Conservation (phyloP, 2,113 vertebrate species). For the Oreochromis aureus region DNA sequence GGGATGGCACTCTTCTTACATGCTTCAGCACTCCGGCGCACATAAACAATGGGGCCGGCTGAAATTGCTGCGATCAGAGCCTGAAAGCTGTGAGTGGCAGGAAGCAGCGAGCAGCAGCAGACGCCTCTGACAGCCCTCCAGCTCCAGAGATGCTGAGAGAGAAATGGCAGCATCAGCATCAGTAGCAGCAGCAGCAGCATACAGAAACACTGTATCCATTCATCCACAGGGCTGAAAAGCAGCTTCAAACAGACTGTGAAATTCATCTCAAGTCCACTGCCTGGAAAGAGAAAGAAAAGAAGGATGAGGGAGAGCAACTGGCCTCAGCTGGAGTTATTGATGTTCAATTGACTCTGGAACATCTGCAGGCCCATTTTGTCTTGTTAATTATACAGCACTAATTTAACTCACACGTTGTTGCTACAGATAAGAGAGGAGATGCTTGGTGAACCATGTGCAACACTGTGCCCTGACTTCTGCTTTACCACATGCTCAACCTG, state of each 20-base stretch:
- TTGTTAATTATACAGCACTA: conserved; percentile 51
- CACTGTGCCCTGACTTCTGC: not conserved
- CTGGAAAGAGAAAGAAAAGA: not conserved
- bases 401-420: conserved; percentile 30
- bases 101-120: conserved; percentile 4
- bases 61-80: not conserved
- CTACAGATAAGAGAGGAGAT: not conserved
- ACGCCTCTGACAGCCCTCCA: conserved; percentile 2
- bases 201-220: conserved; percentile 5
- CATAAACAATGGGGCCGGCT: not conserved
- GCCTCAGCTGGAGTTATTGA: conserved; percentile 57
- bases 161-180: conserved; percentile 14
- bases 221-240: conserved; percentile 5
- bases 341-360: conserved; percentile 60
- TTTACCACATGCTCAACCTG: not conserved
- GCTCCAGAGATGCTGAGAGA: conserved; percentile 10
- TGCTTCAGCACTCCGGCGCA: not conserved
- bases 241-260: conserved; percentile 60
- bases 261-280: conserved; percentile 9
- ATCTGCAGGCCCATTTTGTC: conserved; percentile 49
- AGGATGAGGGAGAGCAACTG: conserved; percentile 4
- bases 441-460: conserved; percentile 13
- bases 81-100: conserved; percentile 7
- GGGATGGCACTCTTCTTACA: not conserved
- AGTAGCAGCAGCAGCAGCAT: not conserved